A percentile compares a stretch with the other conserved stretches of the same genome.
phyloP scores from a whole-genome alignment of 2,113 vertebrate species.

The Rhea americana region DNA sequence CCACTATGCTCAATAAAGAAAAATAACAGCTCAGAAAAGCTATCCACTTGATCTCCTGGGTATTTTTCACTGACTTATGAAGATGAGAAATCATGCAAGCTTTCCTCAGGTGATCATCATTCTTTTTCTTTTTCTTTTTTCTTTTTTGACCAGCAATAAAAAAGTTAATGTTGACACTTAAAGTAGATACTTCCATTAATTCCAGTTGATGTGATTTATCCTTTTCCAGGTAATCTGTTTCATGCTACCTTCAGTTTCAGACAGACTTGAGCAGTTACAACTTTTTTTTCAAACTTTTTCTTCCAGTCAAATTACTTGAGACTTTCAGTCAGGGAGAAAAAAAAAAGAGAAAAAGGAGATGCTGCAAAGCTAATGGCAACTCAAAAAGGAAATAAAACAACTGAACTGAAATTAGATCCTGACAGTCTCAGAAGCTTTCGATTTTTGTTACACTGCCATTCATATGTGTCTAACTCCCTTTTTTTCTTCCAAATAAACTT shows the following conservation, averaged over 20 bases:
- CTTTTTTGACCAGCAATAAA: neutral
- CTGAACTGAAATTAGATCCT: neutral
- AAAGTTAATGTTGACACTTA: neutral
- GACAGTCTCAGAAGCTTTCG: neutral
- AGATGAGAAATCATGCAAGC: neutral
- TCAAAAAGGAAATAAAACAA: neutral
- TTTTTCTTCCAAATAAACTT: neutral
- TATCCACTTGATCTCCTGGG: neutral
- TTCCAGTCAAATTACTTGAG: neutral
- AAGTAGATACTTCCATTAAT: neutral
- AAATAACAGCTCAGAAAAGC: neutral
- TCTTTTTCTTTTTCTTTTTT: neutral
- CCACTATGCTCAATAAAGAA: neutral
- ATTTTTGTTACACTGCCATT: neutral
- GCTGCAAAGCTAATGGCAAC: neutral
- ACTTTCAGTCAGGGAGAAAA: neutral
- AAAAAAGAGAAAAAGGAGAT: neutral
- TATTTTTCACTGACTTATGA: neutral
- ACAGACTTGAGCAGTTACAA: neutral
- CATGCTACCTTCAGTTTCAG: neutral
- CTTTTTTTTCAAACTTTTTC: neutral
- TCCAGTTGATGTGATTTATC: neutral
- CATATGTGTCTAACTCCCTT: neutral
- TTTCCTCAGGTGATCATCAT: neutral
- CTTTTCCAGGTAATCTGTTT: neutral